Evolutionary conservation across 2,113 vertebrate genomes (phyloP).

Genomic region (Protomyctophum bolini): DNA sequence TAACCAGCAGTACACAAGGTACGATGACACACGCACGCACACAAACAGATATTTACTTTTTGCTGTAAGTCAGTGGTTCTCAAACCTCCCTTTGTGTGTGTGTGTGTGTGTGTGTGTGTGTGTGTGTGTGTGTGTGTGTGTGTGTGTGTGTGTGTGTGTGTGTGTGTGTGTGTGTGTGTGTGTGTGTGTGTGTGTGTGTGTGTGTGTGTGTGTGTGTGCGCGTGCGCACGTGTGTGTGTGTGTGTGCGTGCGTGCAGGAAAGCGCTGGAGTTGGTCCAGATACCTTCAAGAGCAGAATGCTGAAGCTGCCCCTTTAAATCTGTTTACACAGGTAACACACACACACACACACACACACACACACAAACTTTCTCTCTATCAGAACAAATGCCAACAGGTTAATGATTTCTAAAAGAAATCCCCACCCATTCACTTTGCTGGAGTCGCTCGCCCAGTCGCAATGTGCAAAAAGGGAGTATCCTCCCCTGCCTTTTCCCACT

Average conservation of each 20-base stretch:
- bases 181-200: constrained; percentile 9
- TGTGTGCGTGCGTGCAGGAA: constrained; percentile 45
- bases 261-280: constrained; percentile 77
- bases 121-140: neutral
- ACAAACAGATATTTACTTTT: neutral
- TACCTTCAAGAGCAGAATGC: constrained; percentile 73
- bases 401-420: no score
- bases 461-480: no score
- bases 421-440: no score
- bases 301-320: constrained; percentile 60
- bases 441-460: no score
- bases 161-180: neutral
- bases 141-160: constrained; percentile 8
- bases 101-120: neutral
- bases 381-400: no score
- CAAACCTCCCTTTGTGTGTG: neutral
- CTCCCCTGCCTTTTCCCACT: no score
- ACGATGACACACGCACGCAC: constrained; percentile 1
- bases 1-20: no score
- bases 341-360: constrained; percentile 6
- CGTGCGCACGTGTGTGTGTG: neutral
- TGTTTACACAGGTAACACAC: constrained; percentile 74
- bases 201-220: neutral
- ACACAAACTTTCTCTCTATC: neutral
- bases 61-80: no score